Evolutionary conservation across 2,797 vertebrate species (phyloP).

Genomic region (Jordanella pulchra): DNA sequence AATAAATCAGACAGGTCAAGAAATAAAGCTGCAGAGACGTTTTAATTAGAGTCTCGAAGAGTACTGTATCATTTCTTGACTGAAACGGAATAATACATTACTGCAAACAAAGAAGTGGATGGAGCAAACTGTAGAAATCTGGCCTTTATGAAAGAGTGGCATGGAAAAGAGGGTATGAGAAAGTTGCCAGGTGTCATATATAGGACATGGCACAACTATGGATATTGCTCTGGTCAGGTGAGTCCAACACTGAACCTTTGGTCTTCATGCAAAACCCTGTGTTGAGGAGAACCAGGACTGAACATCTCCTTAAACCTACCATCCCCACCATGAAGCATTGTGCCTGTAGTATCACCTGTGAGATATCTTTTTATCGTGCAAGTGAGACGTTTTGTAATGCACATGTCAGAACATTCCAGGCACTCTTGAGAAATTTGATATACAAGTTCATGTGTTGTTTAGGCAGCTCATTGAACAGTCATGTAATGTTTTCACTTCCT

Average conservation of each 20-base stretch:
- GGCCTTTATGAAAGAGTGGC: background rate
- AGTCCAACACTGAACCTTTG: background rate
- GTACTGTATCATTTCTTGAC: background rate
- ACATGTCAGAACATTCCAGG: too few relatives aligned
- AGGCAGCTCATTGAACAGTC: too few relatives aligned
- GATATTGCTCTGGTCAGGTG: background rate
- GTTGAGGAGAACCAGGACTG: background rate
- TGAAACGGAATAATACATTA: background rate
- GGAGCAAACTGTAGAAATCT: background rate
- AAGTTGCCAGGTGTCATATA: background rate
- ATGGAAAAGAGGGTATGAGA: background rate
- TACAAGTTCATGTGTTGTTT: too few relatives aligned
- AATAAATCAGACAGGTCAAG: background rate
- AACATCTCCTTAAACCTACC: background rate
- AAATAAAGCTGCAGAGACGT: background rate
- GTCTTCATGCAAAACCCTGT: background rate
- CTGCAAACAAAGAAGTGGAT: background rate
- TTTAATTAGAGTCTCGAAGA: background rate
- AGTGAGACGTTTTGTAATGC: background rate
- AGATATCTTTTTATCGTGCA: background rate
- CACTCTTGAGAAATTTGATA: too few relatives aligned
- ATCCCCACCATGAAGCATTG: background rate
- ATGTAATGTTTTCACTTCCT: too few relatives aligned
- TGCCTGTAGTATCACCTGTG: background rate
- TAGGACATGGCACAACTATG: background rate